Conservation (phyloP, 1,140 invertebrate species). For the Drosophila guanche region DNA sequence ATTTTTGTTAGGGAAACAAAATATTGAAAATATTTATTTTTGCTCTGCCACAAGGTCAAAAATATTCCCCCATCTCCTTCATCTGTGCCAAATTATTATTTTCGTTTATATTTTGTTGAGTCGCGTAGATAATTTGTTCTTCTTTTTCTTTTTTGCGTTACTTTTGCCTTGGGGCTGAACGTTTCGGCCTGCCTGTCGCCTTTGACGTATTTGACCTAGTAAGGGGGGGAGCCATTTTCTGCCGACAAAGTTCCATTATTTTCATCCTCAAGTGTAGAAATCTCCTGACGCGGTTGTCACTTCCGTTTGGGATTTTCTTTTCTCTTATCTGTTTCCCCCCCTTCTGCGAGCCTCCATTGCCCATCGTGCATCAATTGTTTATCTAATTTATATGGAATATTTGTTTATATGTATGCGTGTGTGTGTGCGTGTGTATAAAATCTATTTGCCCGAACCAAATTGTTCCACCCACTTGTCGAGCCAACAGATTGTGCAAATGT, state of each 20-base stretch:
- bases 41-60: constrained; percentile 53
- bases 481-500: constrained; percentile 48
- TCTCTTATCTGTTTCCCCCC: constrained; percentile 27
- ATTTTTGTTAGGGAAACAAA: constrained; percentile 18
- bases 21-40: constrained; percentile 57
- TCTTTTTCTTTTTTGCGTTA: constrained; percentile 9
- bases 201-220: constrained; percentile 68
- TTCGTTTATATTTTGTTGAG: constrained; percentile 2
- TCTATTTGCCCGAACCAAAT: constrained; percentile 59
- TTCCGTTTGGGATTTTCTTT: constrained; percentile 54
- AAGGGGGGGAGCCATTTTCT: constrained; percentile 24
- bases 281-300: constrained; percentile 29
- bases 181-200: constrained; percentile 25
- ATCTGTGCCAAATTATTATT: constrained; percentile 56
- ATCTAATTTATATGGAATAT: constrained; percentile 58
- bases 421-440: constrained; percentile 16
- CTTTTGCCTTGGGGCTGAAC: constrained; percentile 26
- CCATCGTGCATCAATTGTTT: constrained; percentile 43
- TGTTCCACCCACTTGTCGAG: constrained; percentile 34
- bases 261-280: constrained; percentile 3
- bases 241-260: constrained; percentile 27
- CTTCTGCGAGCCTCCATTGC: constrained; percentile 6
- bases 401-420: not conserved
- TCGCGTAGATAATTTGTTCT: constrained; percentile 3
- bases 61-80: constrained; percentile 36